phyloP scores from a whole-genome alignment of 2,888 invertebrate species.

The Capitulum mitella region DNA sequence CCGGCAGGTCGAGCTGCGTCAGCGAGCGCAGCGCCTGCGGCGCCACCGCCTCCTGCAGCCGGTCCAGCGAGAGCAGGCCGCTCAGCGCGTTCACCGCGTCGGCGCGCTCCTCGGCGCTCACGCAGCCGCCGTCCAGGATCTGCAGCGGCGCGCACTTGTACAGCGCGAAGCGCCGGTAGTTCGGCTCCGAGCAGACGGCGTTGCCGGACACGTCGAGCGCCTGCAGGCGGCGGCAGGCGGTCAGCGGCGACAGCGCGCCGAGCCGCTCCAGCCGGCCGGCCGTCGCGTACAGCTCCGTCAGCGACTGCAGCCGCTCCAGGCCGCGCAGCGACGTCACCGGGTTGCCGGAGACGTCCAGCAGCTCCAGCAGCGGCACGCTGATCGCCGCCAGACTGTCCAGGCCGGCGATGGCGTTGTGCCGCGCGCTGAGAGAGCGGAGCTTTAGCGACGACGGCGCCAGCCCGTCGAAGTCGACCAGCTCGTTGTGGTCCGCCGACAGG shows the following conservation, averaged over 20 bases:
- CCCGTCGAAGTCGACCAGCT: not conserved
- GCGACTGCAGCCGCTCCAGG: not conserved
- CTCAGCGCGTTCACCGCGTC: not conserved
- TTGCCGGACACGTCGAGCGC: constrained; percentile 13
- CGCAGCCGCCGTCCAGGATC: constrained; percentile 15
- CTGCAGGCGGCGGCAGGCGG: not conserved
- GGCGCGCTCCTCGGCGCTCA: not conserved
- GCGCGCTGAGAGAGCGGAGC: constrained; percentile 6
- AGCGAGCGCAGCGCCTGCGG: not conserved
- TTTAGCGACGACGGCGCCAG: not conserved
- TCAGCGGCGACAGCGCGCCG: not conserved
- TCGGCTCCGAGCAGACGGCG: not conserved
- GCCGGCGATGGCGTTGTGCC: not conserved
- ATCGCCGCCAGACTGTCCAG: not conserved
- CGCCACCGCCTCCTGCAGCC: not conserved
- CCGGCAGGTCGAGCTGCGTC: constrained; percentile 4
- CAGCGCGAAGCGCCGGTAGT: not conserved
- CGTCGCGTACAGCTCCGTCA: not conserved
- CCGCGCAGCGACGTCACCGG: not conserved
- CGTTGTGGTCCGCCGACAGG: not conserved
- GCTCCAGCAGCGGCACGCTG: not conserved
- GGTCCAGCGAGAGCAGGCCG: not conserved
- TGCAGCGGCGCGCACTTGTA: not conserved
- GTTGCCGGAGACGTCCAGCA: constrained; percentile 10
- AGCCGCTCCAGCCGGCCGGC: not conserved